These are phyloP conservation scores for Serripes groenlandicus DNA, from an alignment of 2,888 invertebrate species.

Conservation along the genomic window DNA sequence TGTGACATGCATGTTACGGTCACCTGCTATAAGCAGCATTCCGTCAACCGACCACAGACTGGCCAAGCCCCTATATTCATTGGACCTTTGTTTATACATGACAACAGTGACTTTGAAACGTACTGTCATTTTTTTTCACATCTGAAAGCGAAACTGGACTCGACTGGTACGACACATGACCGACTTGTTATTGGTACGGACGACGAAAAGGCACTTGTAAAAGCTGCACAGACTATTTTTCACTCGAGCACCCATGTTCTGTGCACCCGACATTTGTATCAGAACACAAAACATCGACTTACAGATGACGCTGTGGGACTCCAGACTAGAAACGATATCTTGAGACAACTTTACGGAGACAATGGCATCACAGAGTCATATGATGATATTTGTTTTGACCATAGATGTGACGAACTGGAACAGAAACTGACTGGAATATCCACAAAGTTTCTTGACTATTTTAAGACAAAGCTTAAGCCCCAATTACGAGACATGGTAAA, in stretches of 20 bases:
- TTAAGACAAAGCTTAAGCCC: neutral
- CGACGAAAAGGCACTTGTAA: constrained; percentile 49
- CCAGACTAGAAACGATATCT: constrained; percentile 3
- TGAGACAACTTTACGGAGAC: constrained; percentile 26
- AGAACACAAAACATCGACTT: constrained; percentile 45
- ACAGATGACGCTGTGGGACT: constrained; percentile 26
- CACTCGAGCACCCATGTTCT: constrained; percentile 29
- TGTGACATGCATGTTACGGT: constrained; percentile 52
- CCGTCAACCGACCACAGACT: neutral
- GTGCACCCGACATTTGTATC: constrained; percentile 39
- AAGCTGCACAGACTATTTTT: constrained; percentile 33
- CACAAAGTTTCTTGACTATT: neutral
- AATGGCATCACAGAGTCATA: constrained; percentile 22
- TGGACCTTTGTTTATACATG: constrained; percentile 58
- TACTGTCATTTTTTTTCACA: constrained; percentile 49
- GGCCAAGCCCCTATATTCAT: constrained; percentile 49
- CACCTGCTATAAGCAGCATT: constrained; percentile 29
- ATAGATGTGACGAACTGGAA: constrained; percentile 11
- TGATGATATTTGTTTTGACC: constrained; percentile 29
- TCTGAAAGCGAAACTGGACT: neutral
- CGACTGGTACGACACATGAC: neutral
- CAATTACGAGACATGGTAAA: neutral
- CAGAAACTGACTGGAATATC: neutral
- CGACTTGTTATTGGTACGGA: constrained; percentile 47
- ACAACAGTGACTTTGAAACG: constrained; percentile 58